Evolutionary conservation across 2,113 vertebrate genomes (phyloP).

Genomic region (Muntiacus reevesi): DNA sequence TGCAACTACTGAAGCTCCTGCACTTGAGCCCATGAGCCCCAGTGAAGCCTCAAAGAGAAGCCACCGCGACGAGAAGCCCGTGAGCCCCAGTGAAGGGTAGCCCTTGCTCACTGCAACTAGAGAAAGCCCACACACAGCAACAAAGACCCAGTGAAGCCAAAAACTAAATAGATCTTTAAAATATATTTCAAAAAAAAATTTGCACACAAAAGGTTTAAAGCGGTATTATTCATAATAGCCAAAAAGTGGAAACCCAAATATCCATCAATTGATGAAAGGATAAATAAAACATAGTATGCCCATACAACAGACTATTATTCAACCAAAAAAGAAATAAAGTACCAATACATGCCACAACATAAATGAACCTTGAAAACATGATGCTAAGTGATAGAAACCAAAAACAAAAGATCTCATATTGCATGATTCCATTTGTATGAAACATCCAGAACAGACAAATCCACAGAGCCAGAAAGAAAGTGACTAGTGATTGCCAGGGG

Average conservation of each 20-base stretch:
- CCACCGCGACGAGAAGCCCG: too few species aligned
- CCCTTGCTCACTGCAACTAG: neutral
- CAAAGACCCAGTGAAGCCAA: neutral
- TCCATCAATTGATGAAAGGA: neutral
- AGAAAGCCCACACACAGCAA: neutral
- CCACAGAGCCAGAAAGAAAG: neutral
- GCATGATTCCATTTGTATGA: neutral
- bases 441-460: neutral
- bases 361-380: neutral
- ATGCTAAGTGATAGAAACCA: neutral
- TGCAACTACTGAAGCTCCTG: neutral
- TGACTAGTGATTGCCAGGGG: neutral
- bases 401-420: neutral
- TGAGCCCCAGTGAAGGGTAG: neutral
- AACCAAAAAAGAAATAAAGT: neutral
- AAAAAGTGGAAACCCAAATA: neutral
- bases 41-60: too few species aligned
- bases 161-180: neutral
- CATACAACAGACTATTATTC: neutral
- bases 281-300: neutral
- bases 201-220: neutral
- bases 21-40: neutral
- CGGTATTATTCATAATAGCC: neutral
- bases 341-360: neutral
- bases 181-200: neutral